These are phyloP conservation scores for Bradynema listronoti DNA, from an alignment of 1,140 invertebrate genomes.

Conservation along the genomic window DNA sequence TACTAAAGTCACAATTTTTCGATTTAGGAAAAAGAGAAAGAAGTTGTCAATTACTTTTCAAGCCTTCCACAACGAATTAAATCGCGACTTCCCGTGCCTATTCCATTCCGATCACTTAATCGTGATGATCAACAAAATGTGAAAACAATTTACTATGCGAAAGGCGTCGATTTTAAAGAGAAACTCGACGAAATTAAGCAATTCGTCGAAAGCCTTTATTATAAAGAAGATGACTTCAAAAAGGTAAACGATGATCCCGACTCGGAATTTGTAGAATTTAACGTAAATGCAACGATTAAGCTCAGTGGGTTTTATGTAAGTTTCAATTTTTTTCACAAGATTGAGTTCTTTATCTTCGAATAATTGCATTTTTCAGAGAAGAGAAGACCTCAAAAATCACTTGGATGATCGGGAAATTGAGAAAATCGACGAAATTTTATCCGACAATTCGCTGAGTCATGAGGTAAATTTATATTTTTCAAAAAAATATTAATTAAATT, in stretches of 20 bases:
- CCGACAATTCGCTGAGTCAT: neutral
- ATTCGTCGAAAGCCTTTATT: too few relatives aligned
- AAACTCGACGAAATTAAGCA: neutral
- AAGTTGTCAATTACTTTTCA: slow-evolving; percentile 4
- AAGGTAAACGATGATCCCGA: neutral
- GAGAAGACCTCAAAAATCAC: neutral
- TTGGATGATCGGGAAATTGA: neutral
- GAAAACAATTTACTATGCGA: slow-evolving; percentile 1
- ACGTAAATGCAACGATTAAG: slow-evolving; percentile 1
- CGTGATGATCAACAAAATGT: neutral
- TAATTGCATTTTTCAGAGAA: slow-evolving; percentile 4
- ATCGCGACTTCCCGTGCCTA: neutral
- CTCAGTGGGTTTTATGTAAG: slow-evolving; percentile 11
- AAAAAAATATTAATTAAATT: neutral
- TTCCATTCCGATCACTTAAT: neutral
- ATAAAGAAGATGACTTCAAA: neutral
- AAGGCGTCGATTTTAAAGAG: slow-evolving; percentile 4
- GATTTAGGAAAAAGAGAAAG: neutral
- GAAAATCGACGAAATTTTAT: neutral
- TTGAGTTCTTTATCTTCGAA: neutral
- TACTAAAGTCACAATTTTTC: too few relatives aligned
- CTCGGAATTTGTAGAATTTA: neutral
- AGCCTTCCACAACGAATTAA: neutral
- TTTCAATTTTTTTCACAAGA: neutral
- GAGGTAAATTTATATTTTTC: neutral